These are phyloP conservation scores for Tryphoninae sp. DNA, from an alignment of 2,888 invertebrate species.

Conservation along the genomic window DNA sequence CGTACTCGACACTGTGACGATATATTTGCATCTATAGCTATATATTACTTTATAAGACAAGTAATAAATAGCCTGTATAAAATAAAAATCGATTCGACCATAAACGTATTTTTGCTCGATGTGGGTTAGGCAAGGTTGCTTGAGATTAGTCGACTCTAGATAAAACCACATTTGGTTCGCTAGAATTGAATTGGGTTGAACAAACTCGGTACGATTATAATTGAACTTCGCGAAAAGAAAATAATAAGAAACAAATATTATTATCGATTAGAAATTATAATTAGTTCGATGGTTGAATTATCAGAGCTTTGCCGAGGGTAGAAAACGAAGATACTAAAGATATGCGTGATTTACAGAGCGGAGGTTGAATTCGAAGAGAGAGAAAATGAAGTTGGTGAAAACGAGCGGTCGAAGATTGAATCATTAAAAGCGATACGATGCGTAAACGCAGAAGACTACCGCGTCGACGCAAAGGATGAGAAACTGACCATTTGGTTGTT, in stretches of 20 bases:
- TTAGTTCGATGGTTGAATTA: not conserved
- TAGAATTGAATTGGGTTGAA: too few species aligned
- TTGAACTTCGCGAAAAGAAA: not conserved
- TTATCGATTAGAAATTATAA: not conserved
- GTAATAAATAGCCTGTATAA: too few species aligned
- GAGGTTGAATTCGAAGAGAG: not conserved
- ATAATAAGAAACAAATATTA: not conserved
- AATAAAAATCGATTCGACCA: not conserved
- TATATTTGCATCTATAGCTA: not conserved
- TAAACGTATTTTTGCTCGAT: not conserved
- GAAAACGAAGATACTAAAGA: slow-evolving; percentile 4
- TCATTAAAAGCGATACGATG: slow-evolving; percentile 66
- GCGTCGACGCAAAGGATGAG: slow-evolving; percentile 58
- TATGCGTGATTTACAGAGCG: not conserved
- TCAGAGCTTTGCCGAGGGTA: not conserved
- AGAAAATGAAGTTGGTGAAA: slow-evolving; percentile 53
- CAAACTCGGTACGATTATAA: not conserved
- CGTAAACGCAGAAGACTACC: slow-evolving; percentile 62
- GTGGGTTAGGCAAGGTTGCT: not conserved
- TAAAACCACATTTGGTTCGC: not conserved
- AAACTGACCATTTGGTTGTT: slow-evolving; percentile 9
- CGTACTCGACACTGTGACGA: not conserved
- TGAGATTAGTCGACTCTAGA: not conserved
- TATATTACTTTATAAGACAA: not conserved
- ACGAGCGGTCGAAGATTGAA: slow-evolving; percentile 71